Evolutionary conservation across 1,140 invertebrate species (phyloP), one percentile per base, ranked within the genome.

Genomic region (Drosophila bipectinata): DNA sequence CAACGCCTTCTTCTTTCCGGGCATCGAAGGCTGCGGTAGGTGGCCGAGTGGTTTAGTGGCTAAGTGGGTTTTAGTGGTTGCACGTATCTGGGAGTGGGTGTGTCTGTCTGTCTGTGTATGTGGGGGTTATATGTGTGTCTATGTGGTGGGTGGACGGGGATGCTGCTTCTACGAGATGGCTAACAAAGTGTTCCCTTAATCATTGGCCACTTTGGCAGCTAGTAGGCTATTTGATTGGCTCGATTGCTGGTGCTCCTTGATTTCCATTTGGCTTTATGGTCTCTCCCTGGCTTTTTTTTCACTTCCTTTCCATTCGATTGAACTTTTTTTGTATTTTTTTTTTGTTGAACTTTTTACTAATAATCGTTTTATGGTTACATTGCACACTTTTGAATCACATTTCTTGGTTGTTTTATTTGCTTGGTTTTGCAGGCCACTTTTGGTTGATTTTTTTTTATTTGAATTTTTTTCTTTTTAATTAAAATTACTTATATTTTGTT

Each of bases 341-440:
- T 69, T 63, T 54, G n/a, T n/a, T n/a, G n/a, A 6, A 28, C 26
- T 49, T 48, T 32, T 49, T 52, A 21, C 45, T 68, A 53, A 60
- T 69, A 44, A 76, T 53, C 41, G 72, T 75, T 69, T 81, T 15
- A 64, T 73, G 57, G 48, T 84, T 80, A 80, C 81, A 85, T 84
- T 84, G 60, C 81, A 76, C 81, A 85, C 81, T 77, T 69, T 69
- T 71, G 82, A 85, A 85, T 87, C 83, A 87, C 83, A 87, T 87
- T 87, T 88, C 75, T 77, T 74, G 63, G 54, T 81, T 76, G 61
- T 72, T 83, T 63, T 71, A 51, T 45, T 60, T 77, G 63, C 21
- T 75, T 63, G 68, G 79, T 49, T 76, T 80, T 85, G 79, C 78
- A 87, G 82, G 82, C 82, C 83, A 88, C 82, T 88, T 87, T 85